Evolutionary conservation across 2,888 invertebrate genomes (phyloP), one percentile per base, ranked within the genome.

Genomic region (Eupithecia tripunctaria): DNA sequence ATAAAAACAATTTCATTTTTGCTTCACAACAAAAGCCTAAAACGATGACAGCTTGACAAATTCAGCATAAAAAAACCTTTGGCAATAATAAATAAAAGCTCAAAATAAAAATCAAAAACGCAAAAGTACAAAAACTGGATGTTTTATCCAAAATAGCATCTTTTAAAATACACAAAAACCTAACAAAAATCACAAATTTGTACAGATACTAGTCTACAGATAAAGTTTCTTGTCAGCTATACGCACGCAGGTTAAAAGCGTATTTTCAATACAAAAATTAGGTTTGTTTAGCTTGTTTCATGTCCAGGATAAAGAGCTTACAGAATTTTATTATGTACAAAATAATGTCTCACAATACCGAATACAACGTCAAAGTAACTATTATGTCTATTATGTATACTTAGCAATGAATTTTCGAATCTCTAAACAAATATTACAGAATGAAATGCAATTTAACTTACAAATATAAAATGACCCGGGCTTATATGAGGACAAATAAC

Each of bases 341-440:
- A 75, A 84, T 80, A 80, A 78, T 79, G 77, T 79, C 80, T 78
- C 79, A 82, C 80, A 80, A 83, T 83, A 83, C 81, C 79, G 82
- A 86, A 84, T 81, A 83, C 83, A 81, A 83, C 85, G 81, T 79
- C 77, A 85, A 82, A 84, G 82, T 74, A 76, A 81, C 81, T 84
- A 79, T 82, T 79, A 81, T 75, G 79, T 81, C 81, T 83, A 80
- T 80, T 82, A 82, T 81, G 80, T 83, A 82, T 85, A 84, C 79
- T 85, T 88, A 91, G 88, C 88, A 90, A 90, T 90, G 88, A 87
- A 83, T 84, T 86, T 85, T 86, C 83, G 83, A 88, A 88, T 85
- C 83, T 85, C 88, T 89, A 88, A 86, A 83, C 85, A 87, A 84
- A 82, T 84, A 78, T 82, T 83, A 82, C 65, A 81, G 82, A 82